These are phyloP conservation scores for Drosophila varians DNA, from an alignment of 1,140 invertebrate genomes.

Conservation along the genomic window DNA sequence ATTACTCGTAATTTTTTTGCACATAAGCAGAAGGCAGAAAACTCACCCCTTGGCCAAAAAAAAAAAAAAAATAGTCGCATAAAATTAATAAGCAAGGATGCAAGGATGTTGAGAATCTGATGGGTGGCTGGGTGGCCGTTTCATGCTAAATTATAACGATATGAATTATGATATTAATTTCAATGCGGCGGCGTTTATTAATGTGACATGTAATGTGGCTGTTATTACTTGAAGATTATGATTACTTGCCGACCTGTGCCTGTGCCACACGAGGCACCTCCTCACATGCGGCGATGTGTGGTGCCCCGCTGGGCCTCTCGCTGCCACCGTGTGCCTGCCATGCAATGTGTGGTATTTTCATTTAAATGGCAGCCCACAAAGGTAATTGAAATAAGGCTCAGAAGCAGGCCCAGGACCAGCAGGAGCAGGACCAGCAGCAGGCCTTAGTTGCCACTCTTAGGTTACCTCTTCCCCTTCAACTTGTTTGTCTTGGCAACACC, in stretches of 20 bases:
- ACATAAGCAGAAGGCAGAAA: slow-evolving; percentile 22
- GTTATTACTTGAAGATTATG: slow-evolving; percentile 81
- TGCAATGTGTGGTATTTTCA: slow-evolving; percentile 79
- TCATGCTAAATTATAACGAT: slow-evolving; percentile 75
- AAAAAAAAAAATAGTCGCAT: slow-evolving; percentile 57
- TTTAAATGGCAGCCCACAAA: slow-evolving; percentile 77
- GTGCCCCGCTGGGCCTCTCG: slow-evolving; percentile 32
- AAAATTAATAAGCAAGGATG: slow-evolving; percentile 74
- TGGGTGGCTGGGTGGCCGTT: background rate
- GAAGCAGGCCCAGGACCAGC: background rate
- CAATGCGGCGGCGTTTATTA: slow-evolving; percentile 65
- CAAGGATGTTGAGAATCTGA: background rate
- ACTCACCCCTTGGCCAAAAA: slow-evolving; percentile 44
- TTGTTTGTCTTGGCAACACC: slow-evolving; percentile 80
- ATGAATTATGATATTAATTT: slow-evolving; percentile 83
- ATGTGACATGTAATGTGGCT: slow-evolving; percentile 81
- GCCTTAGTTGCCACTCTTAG: background rate
- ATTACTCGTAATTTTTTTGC: slow-evolving; percentile 67
- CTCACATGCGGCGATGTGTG: slow-evolving; percentile 47
- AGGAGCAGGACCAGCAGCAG: background rate
- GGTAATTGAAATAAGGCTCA: slow-evolving; percentile 75
- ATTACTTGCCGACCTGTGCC: slow-evolving; percentile 58
- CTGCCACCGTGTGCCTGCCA: slow-evolving; percentile 56
- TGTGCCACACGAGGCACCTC: slow-evolving; percentile 17
- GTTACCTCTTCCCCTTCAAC: slow-evolving; percentile 12